Conservation (phyloP, 2,113 vertebrate genomes). For the Rhinopomastus cyanomelas region DNA sequence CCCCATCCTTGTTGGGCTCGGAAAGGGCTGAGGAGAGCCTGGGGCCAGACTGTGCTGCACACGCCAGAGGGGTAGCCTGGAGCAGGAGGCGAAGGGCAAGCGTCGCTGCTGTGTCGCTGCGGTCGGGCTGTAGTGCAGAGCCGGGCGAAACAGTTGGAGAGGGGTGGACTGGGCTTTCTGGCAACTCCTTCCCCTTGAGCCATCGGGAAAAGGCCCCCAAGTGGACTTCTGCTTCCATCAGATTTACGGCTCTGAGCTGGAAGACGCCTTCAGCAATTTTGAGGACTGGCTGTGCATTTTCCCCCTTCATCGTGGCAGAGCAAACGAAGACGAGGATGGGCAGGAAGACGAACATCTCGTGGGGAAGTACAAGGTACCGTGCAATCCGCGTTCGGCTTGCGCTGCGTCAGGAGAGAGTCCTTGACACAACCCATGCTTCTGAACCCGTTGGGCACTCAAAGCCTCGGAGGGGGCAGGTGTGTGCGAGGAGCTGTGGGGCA, state of each 20-base stretch:
- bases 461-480: not conserved
- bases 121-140: not conserved
- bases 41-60: not conserved
- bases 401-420: not conserved
- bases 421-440: not conserved
- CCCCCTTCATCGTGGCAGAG: slow-evolving; percentile 83
- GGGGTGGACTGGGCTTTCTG: not conserved
- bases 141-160: not conserved
- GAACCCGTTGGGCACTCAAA: not conserved
- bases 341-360: slow-evolving; percentile 82
- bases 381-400: not conserved
- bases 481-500: not conserved
- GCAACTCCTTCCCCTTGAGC: not conserved
- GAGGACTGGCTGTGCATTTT: slow-evolving; percentile 91
- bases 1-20: not conserved
- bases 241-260: slow-evolving; percentile 87
- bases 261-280: slow-evolving; percentile 88
- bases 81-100: not conserved
- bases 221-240: slow-evolving; percentile 48
- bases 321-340: slow-evolving; percentile 82
- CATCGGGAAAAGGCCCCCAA: not conserved
- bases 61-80: not conserved
- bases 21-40: not conserved
- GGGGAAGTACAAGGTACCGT: slow-evolving; percentile 92
- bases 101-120: not conserved